A percentile compares a stretch with the other conserved stretches of the same genome.
Evolutionary conservation across 1,140 invertebrate species (phyloP).

Genomic region (Cydia strobilella): DNA sequence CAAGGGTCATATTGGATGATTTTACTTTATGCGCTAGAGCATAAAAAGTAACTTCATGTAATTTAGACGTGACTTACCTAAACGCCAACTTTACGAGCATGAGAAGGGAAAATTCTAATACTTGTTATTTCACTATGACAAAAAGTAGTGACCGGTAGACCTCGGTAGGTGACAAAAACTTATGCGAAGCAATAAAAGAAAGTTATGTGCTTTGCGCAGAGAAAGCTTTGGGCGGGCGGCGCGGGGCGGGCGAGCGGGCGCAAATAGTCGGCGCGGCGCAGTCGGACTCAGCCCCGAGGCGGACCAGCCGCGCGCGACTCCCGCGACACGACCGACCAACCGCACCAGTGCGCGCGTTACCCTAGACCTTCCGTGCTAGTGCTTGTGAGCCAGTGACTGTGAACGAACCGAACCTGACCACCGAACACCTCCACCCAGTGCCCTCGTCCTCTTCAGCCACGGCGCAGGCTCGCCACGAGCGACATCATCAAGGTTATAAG

Average conservation of each 20-base stretch:
- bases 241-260: constrained; percentile 65
- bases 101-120: too few relatives aligned
- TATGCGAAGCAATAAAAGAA: constrained; percentile 38
- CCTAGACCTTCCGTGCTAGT: constrained; percentile 7
- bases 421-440: neutral
- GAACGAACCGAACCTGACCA: constrained; percentile 18
- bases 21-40: too few relatives aligned
- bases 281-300: constrained; percentile 45
- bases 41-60: too few relatives aligned
- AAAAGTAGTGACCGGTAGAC: neutral
- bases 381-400: constrained; percentile 13
- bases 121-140: too few relatives aligned
- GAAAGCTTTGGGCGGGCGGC: constrained; percentile 68
- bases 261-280: constrained; percentile 70
- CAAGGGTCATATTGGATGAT: too few relatives aligned
- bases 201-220: constrained; percentile 67
- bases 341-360: constrained; percentile 33
- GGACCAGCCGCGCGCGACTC: constrained; percentile 44
- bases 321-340: constrained; percentile 42
- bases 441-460: constrained; percentile 2
- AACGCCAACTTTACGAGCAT: too few relatives aligned
- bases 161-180: neutral
- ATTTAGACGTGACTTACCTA: too few relatives aligned
- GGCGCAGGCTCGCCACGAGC: constrained; percentile 38
- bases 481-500: constrained; percentile 63